phyloP scores from a whole-genome alignment of 2,113 vertebrate genomes.

The Andinoacara biseriatus region DNA sequence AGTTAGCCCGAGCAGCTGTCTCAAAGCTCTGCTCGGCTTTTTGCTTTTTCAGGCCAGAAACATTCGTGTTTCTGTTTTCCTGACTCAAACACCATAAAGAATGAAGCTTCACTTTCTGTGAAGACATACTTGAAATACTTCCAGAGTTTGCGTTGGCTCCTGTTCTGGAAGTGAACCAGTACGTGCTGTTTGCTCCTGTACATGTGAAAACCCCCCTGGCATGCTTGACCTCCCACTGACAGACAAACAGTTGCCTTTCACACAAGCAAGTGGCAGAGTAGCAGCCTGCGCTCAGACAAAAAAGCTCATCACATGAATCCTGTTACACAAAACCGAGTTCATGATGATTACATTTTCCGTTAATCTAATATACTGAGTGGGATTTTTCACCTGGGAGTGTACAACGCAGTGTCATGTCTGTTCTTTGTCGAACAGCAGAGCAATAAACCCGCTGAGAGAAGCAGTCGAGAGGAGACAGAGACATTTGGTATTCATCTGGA shows the following conservation, averaged over 20 bases:
- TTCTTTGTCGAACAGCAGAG: not conserved
- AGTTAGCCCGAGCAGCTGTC: slow-evolving; percentile 16
- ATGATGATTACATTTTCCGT: slow-evolving; percentile 37
- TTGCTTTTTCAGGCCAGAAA: slow-evolving; percentile 6
- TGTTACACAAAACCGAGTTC: slow-evolving; percentile 15
- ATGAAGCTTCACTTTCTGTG: slow-evolving; percentile 20
- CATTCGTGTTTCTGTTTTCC: slow-evolving; percentile 24
- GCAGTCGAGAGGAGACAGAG: slow-evolving; percentile 13
- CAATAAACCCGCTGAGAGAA: not conserved
- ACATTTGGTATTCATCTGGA: slow-evolving; percentile 57
- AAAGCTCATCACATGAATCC: slow-evolving; percentile 59
- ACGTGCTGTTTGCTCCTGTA: slow-evolving; percentile 47
- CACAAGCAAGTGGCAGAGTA: slow-evolving; percentile 53
- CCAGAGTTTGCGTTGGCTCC: slow-evolving; percentile 36
- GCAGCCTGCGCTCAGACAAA: slow-evolving; percentile 29
- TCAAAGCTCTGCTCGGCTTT: slow-evolving; percentile 22
- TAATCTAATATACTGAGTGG: slow-evolving; percentile 47
- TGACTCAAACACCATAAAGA: slow-evolving; percentile 25
- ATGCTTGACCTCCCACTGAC: slow-evolving; percentile 57
- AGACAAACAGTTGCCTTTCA: slow-evolving; percentile 55
- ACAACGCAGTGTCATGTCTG: not conserved
- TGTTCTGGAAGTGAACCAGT: slow-evolving; percentile 46
- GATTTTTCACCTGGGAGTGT: slow-evolving; percentile 33
- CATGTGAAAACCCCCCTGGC: slow-evolving; percentile 43
- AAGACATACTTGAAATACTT: slow-evolving; percentile 58